Base-by-base conservation (phyloP, 1,140 invertebrate genomes). In the Manduca sexta region DNA sequence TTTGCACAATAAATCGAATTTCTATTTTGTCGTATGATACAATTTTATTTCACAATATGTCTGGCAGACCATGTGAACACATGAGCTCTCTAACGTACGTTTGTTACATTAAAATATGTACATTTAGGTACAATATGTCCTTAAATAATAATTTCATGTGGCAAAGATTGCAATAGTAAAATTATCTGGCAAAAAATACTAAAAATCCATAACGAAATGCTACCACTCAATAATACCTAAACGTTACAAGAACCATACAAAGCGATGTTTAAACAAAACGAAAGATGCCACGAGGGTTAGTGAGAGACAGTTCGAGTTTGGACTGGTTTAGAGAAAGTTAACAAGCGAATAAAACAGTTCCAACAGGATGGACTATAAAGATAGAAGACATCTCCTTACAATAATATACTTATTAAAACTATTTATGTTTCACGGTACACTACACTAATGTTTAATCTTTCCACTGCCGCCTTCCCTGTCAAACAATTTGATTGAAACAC, bases 321-420 rank as follows among this genome's bases (percentile, higher is more conserved):
- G 43, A 56, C 42, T 52, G 55, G 31, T 47, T 47, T 39, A 13
- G 33, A 45, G 41, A 31, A 18, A 42, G 45, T 13, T 50, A 45
- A 52, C 46, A 12, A 42, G 42, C 26, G 26, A 49, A 50, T 40
- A 49, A 55, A 63, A 74, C 59, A 65, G 64, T 73, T 76, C 76
- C 69, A 54, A n/a, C 57, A 54, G 64, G 64, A 54, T 62, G 56
- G 64, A 52, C 47, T 57, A 52, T 55, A 56, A 50, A 45, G 51
- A 50, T 62, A 67, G 50, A 62, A 57, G 74, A 75, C 52, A 54
- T 63, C 50, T 56, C 60, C 62, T 75, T 74, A 85, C 61, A 78
- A 72, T 65, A 70, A 67, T 87, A 86, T 76, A 74, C 21, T 79
- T 77, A 82, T 72, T 56, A 69, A 74, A 81, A 59, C 67, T 80